Evolutionary conservation across 2,113 vertebrate species (phyloP).

Genomic region (Entomyzon cyanotis): DNA sequence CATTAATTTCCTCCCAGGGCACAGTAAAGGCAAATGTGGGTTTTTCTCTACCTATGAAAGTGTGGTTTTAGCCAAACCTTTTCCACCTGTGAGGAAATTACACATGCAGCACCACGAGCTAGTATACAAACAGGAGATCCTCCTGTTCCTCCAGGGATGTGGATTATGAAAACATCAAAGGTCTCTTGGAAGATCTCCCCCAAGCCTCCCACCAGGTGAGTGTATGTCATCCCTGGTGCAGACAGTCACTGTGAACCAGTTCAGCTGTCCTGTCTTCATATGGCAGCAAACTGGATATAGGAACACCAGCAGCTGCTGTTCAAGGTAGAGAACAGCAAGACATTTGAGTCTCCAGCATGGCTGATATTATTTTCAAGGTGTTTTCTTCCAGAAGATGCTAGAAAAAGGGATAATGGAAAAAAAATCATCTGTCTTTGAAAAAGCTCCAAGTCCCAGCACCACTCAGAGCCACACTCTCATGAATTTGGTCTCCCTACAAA

Average conservation of each 20-base stretch:
- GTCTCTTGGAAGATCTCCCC: background rate
- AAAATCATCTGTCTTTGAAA: background rate
- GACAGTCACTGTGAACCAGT: background rate
- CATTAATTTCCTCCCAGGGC: background rate
- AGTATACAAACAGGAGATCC: background rate
- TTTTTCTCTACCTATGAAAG: background rate
- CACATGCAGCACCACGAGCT: accelerated
- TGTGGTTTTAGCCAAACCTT: background rate
- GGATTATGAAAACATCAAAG: background rate
- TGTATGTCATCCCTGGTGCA: background rate
- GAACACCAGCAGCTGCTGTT: background rate
- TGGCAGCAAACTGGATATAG: background rate
- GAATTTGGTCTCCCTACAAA: background rate
- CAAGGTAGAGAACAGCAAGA: background rate
- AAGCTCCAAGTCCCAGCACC: background rate
- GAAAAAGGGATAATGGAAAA: background rate
- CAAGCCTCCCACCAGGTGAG: background rate
- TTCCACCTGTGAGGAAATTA: background rate
- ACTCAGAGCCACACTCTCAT: background rate
- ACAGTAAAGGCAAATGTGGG: background rate
- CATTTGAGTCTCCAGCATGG: background rate
- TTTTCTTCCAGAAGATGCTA: background rate
- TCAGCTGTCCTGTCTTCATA: background rate
- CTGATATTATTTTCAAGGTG: background rate
- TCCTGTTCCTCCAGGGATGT: background rate